Evolutionary conservation across 2,888 invertebrate species (phyloP).

Genomic region (Cetonia aurata): DNA sequence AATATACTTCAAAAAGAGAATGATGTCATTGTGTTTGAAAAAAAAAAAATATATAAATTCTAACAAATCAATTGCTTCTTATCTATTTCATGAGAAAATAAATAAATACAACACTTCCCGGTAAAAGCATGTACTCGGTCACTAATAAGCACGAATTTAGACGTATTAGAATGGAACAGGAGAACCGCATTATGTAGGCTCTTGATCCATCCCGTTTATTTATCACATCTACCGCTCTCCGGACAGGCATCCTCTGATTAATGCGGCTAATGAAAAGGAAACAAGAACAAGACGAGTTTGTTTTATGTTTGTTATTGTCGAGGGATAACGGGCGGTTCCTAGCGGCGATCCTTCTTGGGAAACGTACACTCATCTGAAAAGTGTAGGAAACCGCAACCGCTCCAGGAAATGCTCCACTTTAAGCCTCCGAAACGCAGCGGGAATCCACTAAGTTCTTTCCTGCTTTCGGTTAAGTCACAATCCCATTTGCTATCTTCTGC

Average conservation of each 20-base stretch:
- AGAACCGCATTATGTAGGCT: too few species aligned
- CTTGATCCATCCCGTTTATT: conserved; percentile 7
- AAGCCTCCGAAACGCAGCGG: conserved; percentile 54
- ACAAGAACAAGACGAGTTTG: conserved; percentile 33
- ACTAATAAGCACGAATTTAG: too few species aligned
- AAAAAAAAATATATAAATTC: too few species aligned
- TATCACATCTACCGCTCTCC: conserved; percentile 9
- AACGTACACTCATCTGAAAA: conserved; percentile 37
- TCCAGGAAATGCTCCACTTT: conserved; percentile 59
- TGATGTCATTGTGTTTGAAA: too few species aligned
- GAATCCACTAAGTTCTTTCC: conserved; percentile 58
- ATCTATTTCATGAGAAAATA: too few species aligned
- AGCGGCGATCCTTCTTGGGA: conserved; percentile 10
- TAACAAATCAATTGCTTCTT: too few species aligned
- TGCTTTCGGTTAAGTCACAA: conserved; percentile 50
- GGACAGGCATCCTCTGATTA: conserved; percentile 13
- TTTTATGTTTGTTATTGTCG: conserved; percentile 22
- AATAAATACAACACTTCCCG: too few species aligned
- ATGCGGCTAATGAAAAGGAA: conserved; percentile 32
- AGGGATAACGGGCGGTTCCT: conserved; percentile 11
- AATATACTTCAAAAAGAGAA: too few species aligned
- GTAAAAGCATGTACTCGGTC: too few species aligned
- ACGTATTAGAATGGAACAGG: too few species aligned
- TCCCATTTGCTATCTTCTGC: conserved; percentile 45
- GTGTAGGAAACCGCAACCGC: conserved; percentile 40